These are phyloP conservation scores for Xiphias gladius DNA, from an alignment of 2,113 vertebrate species.

Conservation along the genomic window DNA sequence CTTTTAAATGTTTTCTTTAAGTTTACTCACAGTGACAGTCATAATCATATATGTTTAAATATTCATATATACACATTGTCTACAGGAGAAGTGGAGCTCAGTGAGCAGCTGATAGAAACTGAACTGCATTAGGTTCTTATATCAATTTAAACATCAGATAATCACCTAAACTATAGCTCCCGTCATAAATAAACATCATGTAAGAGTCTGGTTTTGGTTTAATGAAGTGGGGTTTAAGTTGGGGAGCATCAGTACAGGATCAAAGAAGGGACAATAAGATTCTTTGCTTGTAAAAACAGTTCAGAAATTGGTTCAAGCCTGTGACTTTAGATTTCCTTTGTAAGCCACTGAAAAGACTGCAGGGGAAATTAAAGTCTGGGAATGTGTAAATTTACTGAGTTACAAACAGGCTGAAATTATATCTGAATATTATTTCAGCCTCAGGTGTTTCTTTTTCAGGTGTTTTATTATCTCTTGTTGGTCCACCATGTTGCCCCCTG, in stretches of 20 bases:
- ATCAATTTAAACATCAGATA: too few species aligned
- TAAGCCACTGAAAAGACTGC: not conserved
- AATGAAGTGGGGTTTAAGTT: too few species aligned
- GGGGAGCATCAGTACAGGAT: not conserved
- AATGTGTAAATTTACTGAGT: not conserved
- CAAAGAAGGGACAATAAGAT: not conserved
- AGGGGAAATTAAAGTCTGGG: not conserved
- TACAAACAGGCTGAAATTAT: not conserved
- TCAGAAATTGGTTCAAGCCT: not conserved
- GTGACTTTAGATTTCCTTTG: not conserved
- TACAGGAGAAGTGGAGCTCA: not conserved
- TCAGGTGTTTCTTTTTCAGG: not conserved
- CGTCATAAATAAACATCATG: too few species aligned
- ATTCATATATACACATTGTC: not conserved
- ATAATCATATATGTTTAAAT: not conserved
- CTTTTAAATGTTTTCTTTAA: too few species aligned
- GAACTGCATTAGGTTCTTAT: not conserved
- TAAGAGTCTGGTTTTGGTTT: too few species aligned
- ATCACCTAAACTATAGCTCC: too few species aligned
- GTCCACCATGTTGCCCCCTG: constrained; percentile 86
- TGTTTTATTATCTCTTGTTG: constrained; percentile 80
- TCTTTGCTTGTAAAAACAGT: not conserved
- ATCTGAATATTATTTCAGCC: not conserved
- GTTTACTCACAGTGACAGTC: not conserved
- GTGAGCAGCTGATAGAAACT: not conserved